Evolutionary conservation across 2,113 vertebrate species (phyloP).

Genomic region (Hippocampus mohnikei): DNA sequence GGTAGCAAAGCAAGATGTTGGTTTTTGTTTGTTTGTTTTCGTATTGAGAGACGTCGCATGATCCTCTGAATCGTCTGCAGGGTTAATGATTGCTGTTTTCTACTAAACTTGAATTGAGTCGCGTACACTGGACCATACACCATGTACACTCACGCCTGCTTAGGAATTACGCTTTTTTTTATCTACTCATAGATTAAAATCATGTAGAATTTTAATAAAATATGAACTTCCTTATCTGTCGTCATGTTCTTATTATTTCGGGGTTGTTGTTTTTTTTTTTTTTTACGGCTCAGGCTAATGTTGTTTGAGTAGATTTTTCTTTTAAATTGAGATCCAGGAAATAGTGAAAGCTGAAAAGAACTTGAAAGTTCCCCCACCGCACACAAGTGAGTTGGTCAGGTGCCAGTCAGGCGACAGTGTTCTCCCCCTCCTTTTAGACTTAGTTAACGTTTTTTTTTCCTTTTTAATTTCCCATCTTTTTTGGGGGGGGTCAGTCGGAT

Average conservation of each 20-base stretch:
- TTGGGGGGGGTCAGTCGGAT: not conserved
- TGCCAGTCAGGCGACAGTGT: not conserved
- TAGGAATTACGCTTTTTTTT: constrained; percentile 45
- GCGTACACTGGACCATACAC: constrained; percentile 67
- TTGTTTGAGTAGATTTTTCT: constrained; percentile 10
- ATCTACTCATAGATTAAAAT: constrained; percentile 45
- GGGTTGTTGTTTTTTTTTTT: constrained; percentile 5
- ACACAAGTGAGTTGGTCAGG: constrained; percentile 23
- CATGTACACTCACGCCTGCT: constrained; percentile 62
- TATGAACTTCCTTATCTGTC: constrained; percentile 55
- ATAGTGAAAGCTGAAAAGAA: constrained; percentile 22
- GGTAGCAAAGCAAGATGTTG: constrained; percentile 29
- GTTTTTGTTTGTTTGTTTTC: constrained; percentile 19
- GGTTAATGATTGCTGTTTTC: constrained; percentile 60
- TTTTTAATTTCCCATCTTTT: too few relatives aligned
- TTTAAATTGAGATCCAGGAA: constrained; percentile 11
- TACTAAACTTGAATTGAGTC: constrained; percentile 70
- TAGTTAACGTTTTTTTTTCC: not conserved
- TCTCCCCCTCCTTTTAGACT: not conserved
- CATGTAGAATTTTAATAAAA: constrained; percentile 66
- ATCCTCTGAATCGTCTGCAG: constrained; percentile 58
- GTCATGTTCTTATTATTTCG: constrained; percentile 38
- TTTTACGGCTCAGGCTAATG: constrained; percentile 14
- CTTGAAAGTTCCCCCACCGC: constrained; percentile 7
- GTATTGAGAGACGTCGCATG: constrained; percentile 47